Evolutionary conservation across 2,888 invertebrate genomes (phyloP), one percentile per base, ranked within the genome.

Genomic region (Phoenoteleia sp.): DNA sequence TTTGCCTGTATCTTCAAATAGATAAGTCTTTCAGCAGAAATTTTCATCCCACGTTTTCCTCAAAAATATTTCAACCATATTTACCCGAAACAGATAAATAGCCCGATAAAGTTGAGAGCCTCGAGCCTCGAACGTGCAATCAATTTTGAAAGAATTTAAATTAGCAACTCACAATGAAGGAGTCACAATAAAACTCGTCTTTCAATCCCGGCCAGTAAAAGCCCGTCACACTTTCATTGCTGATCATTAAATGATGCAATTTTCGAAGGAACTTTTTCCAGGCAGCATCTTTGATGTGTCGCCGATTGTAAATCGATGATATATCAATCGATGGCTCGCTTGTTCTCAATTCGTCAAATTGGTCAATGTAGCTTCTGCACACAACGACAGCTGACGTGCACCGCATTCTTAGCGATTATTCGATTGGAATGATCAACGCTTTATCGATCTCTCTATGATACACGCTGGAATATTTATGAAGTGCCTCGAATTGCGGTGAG

Each of bases 311-410:
- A 66, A 67, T 52, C 67, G 52, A 81, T 67, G 54, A 81, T 67
- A 52, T 58, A 60, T 81, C 81, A 75, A 81, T 81, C 67, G 62
- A 47, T 54, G 42, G 62, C 49, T 66, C 27, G 23, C 72, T 64
- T 27, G 81, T 75, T 67, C 81, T 62, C 69, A 81, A 81, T 81
- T 75, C 74, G 69, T 42, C 60, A 81, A 81, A 81, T 81, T 81
- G 72, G 47, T 49, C 54, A 49, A n/a, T 29, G 39, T 60, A 58
- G 15, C 64, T 64, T 64, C 21, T 54, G 42, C 45, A 19, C 33
- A 6, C 45, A 75, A 62, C 42, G 56, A 71, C 69, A 60, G 60
- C 60, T 29, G 77, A 77, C 71, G 42, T 54, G 54, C 56, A 36
- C 27, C 19, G 62, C 79, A 79, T 79, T 79, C 80, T 72, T 81